Evolutionary conservation across 2,888 invertebrate species (phyloP), one percentile per base, ranked within the genome.

Genomic region (Chloromyia formosa): DNA sequence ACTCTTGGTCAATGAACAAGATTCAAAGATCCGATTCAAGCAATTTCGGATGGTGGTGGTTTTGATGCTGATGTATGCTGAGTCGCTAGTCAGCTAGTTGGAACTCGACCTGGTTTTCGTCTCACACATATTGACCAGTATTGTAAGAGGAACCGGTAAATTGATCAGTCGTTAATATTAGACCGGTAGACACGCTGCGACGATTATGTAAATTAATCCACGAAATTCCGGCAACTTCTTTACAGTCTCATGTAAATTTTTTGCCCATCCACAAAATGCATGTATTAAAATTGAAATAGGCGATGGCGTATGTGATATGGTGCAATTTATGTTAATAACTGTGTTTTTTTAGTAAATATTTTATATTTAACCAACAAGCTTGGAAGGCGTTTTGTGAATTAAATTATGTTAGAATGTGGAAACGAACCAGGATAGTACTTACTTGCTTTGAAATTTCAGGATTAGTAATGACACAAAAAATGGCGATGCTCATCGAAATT

Each of bases 111-210:
- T 45, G 42, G 66, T 66, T 66, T 20, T 14, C 22, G 42, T 49
- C 16, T 14, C 16, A 4, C 22, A 20, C 35, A 7, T 5, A 22
- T 45, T 5, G 49, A 7, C 60, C 40, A 16, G 16, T 42, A 42
- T 45, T 66, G 66, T 22, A 7, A 66, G 42, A 27, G 42, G 45
- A 66, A 66, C 66, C 66, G 66, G 66, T 66, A 66, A 66, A 66
- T 66, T 66, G 22, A 66, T 49, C 66, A 66, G 20, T 22, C 42
- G 49, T 66, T 45, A 66, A 45, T 35, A 22, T 22, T 66, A 20
- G n/a, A 66, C 27, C 49, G 45, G 16, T 22, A 45, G 49, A 66
- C 49, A 23, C 66, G 45, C 66, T 22, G 22, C 40, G 23, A 45
- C 18, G 66, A 66, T 66, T 66, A 66, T 66, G 66, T 66, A 66